Evolutionary conservation across 1,140 invertebrate species (phyloP).

Genomic region (Stenopsyche tienmushanensis): DNA sequence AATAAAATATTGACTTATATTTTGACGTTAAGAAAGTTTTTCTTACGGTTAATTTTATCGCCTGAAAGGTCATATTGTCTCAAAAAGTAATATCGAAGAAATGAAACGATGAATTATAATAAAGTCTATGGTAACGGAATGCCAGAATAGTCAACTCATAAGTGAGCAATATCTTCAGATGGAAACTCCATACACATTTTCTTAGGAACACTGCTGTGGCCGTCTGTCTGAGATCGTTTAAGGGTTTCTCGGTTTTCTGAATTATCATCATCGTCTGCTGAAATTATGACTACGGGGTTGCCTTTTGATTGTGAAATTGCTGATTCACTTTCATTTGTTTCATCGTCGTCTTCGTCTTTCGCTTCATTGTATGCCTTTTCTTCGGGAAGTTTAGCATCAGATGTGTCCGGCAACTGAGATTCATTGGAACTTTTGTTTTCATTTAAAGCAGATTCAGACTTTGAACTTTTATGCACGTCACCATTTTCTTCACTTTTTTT

Average conservation of each 20-base stretch:
- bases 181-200: slow-evolving; percentile 34
- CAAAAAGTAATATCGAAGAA: too few relatives aligned
- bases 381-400: background rate
- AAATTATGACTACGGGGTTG: slow-evolving; percentile 25
- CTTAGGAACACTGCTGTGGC: slow-evolving; percentile 24
- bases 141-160: slow-evolving; percentile 33
- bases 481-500: slow-evolving; percentile 21
- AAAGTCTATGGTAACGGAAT: slow-evolving; percentile 36
- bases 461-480: background rate
- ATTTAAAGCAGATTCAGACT: background rate
- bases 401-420: background rate
- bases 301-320: background rate
- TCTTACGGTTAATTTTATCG: too few relatives aligned
- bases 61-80: background rate
- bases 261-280: slow-evolving; percentile 28
- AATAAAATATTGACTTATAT: too few relatives aligned
- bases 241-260: slow-evolving; percentile 7
- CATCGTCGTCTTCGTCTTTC: background rate
- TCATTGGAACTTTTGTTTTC: background rate
- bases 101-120: slow-evolving; percentile 9
- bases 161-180: slow-evolving; percentile 22
- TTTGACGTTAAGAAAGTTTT: too few relatives aligned
- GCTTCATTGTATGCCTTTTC: background rate
- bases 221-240: slow-evolving; percentile 25
- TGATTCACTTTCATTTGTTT: background rate